Base-by-base conservation (phyloP, 1,140 invertebrate species). In the Cyclargus thomasi region DNA sequence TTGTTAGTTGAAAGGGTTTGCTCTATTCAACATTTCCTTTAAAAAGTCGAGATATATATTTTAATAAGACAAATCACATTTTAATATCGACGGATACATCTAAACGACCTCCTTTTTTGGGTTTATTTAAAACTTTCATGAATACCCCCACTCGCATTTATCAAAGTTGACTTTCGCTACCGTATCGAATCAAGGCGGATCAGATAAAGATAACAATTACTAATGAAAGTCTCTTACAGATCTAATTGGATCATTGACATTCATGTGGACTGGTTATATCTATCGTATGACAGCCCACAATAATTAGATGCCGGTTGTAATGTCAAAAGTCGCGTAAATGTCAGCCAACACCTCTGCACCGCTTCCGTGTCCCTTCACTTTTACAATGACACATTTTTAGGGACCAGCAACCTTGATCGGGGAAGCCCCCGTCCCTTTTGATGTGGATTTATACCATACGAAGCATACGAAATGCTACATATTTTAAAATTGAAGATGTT, bases 271-370 rank as follows among this genome's bases (percentile, higher is more conserved):
- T 66, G 70, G 69, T 69, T 77, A 79, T 82, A 85, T 82, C 76
- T 75, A 85, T 85, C 79, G 17, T 20, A 59, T 59, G 55, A 59
- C 55, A 59, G 82, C 83, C 82, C 79, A 86, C 84, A 74, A 80
- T 81, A 84, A 83, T 83, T 83, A 70, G 78, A 80, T 81, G 68
- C 74, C 74, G 74, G 73, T 39, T 67, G 71, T 76, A 85, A 86
- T 86, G 84, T 86, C 74, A 76, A 76, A 74, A 72, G 74, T 70
- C 67, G 70, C 64, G 71, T 80, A 88, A 88, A 88, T 88, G 86
- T 85, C 86, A 87, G 53, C n/a, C 53, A 66, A 65, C 65, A 53
- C 36, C 35, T 64, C 22, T 66, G 65, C 53, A 20, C 59, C 62
- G 72, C 72, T 78, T 79, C 73, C 74, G 77, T 64, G 69, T 66